These are phyloP conservation scores for Willisornis vidua DNA, from an alignment of 2,113 vertebrate genomes.

Conservation along the genomic window DNA sequence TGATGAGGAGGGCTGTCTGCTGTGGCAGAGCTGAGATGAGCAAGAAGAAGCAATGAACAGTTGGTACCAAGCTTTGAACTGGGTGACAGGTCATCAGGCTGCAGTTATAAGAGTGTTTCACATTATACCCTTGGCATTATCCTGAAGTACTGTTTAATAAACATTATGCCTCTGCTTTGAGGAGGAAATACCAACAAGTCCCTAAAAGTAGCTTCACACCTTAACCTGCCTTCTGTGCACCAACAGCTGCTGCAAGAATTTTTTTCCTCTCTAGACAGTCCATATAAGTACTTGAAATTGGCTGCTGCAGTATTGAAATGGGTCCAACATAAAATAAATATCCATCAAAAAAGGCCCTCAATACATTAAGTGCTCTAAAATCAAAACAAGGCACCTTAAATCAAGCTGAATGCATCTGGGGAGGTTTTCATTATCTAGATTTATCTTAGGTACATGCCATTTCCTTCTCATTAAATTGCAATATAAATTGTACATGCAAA, in stretches of 20 bases:
- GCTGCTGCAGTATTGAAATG: not conserved
- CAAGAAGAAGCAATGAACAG: not conserved
- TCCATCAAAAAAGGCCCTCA: not conserved
- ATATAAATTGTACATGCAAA: not conserved
- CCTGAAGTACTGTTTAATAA: not conserved
- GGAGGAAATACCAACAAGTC: not conserved
- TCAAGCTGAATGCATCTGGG: not conserved
- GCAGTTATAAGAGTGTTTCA: not conserved
- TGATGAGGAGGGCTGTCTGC: not conserved
- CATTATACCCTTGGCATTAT: not conserved
- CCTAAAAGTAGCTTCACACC: not conserved
- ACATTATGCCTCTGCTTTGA: not conserved
- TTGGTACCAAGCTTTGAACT: not conserved
- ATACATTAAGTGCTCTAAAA: not conserved
- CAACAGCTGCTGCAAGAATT: not conserved
- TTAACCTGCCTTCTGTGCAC: not conserved
- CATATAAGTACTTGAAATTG: not conserved
- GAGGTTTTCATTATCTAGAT: slow-evolving; percentile 24
- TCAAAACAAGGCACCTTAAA: slow-evolving; percentile 26
- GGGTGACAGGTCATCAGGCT: not conserved
- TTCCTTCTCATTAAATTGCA: slow-evolving; percentile 24
- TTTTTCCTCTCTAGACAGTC: not conserved
- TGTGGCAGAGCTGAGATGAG: not conserved
- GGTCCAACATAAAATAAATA: not conserved
- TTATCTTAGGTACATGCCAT: not conserved